Conservation (phyloP, 2,888 invertebrate species). For the Tiliacea aurago region DNA sequence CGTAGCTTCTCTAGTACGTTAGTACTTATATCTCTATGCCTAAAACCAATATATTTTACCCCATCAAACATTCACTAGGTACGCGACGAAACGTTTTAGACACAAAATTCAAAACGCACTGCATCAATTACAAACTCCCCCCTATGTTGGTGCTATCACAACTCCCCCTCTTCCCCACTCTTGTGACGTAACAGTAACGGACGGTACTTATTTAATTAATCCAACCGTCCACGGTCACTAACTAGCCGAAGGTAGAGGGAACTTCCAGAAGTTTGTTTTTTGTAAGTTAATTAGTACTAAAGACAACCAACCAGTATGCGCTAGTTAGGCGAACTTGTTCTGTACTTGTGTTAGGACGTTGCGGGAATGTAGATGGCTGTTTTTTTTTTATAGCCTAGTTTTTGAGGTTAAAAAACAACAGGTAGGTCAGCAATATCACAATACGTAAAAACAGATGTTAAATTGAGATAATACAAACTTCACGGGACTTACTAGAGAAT, state of each 20-base stretch:
- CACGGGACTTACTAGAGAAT: too few species aligned
- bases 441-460: neutral
- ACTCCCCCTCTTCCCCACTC: too few species aligned
- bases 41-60: too few species aligned
- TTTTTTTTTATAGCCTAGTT: conserved; percentile 5
- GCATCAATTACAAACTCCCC: neutral
- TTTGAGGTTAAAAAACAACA: neutral
- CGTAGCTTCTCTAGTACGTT: too few species aligned
- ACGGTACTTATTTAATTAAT: conserved; percentile 54
- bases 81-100: too few species aligned
- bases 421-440: neutral
- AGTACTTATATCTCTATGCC: too few species aligned
- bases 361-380: conserved; percentile 34
- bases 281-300: conserved; percentile 77
- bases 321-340: conserved; percentile 60
- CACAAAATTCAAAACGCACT: too few species aligned
- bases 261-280: conserved; percentile 74
- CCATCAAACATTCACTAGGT: too few species aligned
- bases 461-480: neutral
- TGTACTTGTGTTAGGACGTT: conserved; percentile 35
- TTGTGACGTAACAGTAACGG: conserved; percentile 16
- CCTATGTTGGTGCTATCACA: neutral
- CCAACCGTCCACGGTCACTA: conserved; percentile 61
- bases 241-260: conserved; percentile 64
- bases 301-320: conserved; percentile 70